Evolutionary conservation across 2,888 invertebrate genomes (phyloP).

Genomic region (Drosophila atripex): DNA sequence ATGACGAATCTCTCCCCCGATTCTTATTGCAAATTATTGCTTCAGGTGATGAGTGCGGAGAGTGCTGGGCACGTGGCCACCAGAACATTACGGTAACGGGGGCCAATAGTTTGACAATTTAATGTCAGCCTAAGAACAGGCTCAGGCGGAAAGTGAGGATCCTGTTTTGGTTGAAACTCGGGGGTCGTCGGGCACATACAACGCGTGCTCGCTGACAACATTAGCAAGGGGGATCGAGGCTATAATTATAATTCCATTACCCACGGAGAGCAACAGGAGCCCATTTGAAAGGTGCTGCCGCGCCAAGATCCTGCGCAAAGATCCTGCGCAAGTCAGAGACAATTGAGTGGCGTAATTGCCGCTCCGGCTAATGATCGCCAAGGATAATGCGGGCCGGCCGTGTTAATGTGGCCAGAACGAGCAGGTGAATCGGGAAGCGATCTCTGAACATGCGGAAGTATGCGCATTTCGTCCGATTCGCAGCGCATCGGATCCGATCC

Average conservation of each 20-base stretch:
- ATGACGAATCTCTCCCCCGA: neutral
- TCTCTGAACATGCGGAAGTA: slow-evolving; percentile 66
- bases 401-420: slow-evolving; percentile 57
- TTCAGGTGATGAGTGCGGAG: neutral
- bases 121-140: slow-evolving; percentile 68
- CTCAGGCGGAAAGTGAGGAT: slow-evolving; percentile 40
- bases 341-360: slow-evolving; percentile 75
- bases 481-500: slow-evolving; percentile 50
- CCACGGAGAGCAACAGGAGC: slow-evolving; percentile 36
- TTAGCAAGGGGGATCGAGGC: slow-evolving; percentile 75
- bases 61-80: slow-evolving; percentile 65
- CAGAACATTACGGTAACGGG: slow-evolving; percentile 67
- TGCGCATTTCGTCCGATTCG: slow-evolving; percentile 69
- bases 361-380: slow-evolving; percentile 64
- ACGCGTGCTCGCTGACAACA: slow-evolving; percentile 67
- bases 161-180: neutral
- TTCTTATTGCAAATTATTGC: neutral
- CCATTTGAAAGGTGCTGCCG: slow-evolving; percentile 60
- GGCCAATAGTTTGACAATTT: slow-evolving; percentile 82
- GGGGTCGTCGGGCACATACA: slow-evolving; percentile 32
- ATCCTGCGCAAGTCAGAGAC: slow-evolving; percentile 67
- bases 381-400: slow-evolving; percentile 74
- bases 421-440: slow-evolving; percentile 71
- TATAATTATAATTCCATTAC: slow-evolving; percentile 83
- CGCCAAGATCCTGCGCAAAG: slow-evolving; percentile 68